Evolutionary conservation across 2,113 vertebrate species (phyloP).

Genomic region (Poeciliopsis occidentalis): DNA sequence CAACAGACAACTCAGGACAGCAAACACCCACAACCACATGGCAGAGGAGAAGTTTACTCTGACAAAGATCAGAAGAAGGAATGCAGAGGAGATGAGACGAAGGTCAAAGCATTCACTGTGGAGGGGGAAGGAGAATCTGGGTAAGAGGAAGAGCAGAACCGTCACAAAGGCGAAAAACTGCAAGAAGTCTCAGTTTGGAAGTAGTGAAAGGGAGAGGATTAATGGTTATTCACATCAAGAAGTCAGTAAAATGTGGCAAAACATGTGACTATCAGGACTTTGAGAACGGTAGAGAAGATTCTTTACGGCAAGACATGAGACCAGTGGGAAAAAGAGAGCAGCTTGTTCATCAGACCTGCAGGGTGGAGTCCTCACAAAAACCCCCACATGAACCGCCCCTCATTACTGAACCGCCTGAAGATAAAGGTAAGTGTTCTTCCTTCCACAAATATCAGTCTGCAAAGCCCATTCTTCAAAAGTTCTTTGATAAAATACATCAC

Average conservation of each 20-base stretch:
- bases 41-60: background rate
- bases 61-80: background rate
- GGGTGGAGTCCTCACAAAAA: background rate
- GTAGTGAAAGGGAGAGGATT: background rate
- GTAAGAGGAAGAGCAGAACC: background rate
- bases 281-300: slow-evolving; percentile 25
- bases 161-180: background rate
- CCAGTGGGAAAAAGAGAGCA: slow-evolving; percentile 24
- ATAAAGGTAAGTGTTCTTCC: too few relatives aligned
- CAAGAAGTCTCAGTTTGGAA: background rate
- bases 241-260: background rate
- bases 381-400: background rate
- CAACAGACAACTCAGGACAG: slow-evolving; percentile 21
- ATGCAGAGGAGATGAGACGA: background rate
- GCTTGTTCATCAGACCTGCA: slow-evolving; percentile 21
- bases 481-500: background rate
- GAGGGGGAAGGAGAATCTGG: background rate
- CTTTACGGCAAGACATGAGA: slow-evolving; percentile 40
- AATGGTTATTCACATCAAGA: background rate
- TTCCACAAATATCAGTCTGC: slow-evolving; percentile 12
- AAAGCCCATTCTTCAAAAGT: background rate
- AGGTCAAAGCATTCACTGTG: background rate
- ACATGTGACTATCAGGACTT: slow-evolving; percentile 38
- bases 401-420: slow-evolving; percentile 10
- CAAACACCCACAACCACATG: slow-evolving; percentile 67